Conservation (phyloP, 2,113 vertebrate genomes). For the Xyliphius kryptos region DNA sequence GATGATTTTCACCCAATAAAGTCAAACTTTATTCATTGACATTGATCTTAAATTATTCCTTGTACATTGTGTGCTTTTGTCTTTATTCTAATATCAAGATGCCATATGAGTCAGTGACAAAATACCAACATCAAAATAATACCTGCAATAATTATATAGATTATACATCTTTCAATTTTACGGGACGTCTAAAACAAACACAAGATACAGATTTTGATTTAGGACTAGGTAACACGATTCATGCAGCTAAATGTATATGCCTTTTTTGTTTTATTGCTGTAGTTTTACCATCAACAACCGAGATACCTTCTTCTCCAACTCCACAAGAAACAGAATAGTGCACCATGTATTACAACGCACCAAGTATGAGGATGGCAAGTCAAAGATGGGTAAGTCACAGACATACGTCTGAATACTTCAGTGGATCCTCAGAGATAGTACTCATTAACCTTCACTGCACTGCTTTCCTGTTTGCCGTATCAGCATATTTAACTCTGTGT, state of each 20-base stretch:
- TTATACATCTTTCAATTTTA: too few relatives aligned
- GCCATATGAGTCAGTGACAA: too few relatives aligned
- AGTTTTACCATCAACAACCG: conserved; percentile 97
- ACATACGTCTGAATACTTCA: too few relatives aligned
- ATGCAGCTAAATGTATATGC: neutral
- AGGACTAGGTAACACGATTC: too few relatives aligned
- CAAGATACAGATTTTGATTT: too few relatives aligned
- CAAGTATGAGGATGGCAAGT: conserved; percentile 94
- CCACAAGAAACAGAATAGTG: conserved; percentile 92
- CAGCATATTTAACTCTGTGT: too few relatives aligned
- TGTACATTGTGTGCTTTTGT: too few relatives aligned
- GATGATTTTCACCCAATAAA: neutral
- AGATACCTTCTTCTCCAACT: conserved; percentile 96
- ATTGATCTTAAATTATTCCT: neutral
- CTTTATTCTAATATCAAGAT: too few relatives aligned
- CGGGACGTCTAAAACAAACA: too few relatives aligned
- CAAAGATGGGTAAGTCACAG: conserved; percentile 98
- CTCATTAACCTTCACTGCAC: too few relatives aligned
- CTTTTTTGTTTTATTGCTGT: neutral
- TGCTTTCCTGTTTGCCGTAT: too few relatives aligned
- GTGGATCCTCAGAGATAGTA: too few relatives aligned
- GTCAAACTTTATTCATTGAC: neutral
- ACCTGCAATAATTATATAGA: neutral
- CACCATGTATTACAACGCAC: conserved; percentile 95
- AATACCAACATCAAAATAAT: neutral